phyloP scores from a whole-genome alignment of 1,140 invertebrate species.

The Palaemon carinicauda region DNA sequence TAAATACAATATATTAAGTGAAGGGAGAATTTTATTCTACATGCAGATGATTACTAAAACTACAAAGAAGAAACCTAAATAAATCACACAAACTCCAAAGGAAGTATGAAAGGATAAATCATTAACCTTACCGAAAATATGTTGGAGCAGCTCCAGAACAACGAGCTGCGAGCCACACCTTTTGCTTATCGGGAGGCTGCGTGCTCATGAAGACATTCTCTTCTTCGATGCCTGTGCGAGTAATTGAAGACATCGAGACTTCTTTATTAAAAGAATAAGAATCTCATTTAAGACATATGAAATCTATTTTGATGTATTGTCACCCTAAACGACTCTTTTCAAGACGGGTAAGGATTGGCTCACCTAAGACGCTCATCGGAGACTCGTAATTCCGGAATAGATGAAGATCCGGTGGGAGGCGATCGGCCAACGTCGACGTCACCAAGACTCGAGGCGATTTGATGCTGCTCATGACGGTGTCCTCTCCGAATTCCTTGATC shows the following conservation, averaged over 20 bases:
- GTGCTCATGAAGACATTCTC: slow-evolving; percentile 62
- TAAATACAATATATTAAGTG: too few relatives aligned
- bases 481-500: slow-evolving; percentile 84
- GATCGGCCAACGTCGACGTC: slow-evolving; percentile 88
- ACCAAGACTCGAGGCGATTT: slow-evolving; percentile 82
- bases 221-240: slow-evolving; percentile 46
- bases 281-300: too few relatives aligned
- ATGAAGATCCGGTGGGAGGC: slow-evolving; percentile 91
- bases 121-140: slow-evolving; percentile 80
- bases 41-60: too few relatives aligned
- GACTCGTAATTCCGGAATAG: slow-evolving; percentile 92
- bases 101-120: too few relatives aligned
- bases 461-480: slow-evolving; percentile 87
- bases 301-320: too few relatives aligned
- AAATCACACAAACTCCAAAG: too few relatives aligned
- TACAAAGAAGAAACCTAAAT: too few relatives aligned
- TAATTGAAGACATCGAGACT: neutral
- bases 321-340: too few relatives aligned
- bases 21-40: too few relatives aligned
- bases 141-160: slow-evolving; percentile 95
- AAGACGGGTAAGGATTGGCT: too few relatives aligned
- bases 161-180: slow-evolving; percentile 89
- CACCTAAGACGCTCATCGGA: slow-evolving; percentile 73
- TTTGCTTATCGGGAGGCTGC: slow-evolving; percentile 74
- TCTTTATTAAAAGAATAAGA: too few relatives aligned